Evolutionary conservation across 1,140 invertebrate genomes (phyloP), one percentile per base, ranked within the genome.

Genomic region (Oncopodura yosiiana): DNA sequence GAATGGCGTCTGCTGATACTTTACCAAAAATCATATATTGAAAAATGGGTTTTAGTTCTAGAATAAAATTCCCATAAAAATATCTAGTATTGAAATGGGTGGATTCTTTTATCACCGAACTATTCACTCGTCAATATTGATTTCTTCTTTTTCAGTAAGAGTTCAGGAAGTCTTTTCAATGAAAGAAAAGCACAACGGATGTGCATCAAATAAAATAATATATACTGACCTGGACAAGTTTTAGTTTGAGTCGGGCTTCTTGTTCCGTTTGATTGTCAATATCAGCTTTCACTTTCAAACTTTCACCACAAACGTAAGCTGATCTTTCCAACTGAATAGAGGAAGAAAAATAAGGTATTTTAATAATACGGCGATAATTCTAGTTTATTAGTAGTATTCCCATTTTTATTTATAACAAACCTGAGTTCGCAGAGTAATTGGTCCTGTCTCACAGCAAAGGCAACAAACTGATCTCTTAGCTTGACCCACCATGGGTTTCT

Each of bases 261-360:
- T 84, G 79, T 59, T 84, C 76, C 51, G 82, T 78, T 63, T 84
- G 81, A 72, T 88, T 89, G 70, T 87, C 83, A 43, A 89, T 79
- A 49, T 83, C 81, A 2, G 82, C 81, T 67, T 81, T 80, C 12
- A 88, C 68, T 64, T 82, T 78, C 32, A 89, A 76, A 60, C 81
- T 82, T 70, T 88, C 86, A 5, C 84, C 85, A 65, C 83, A 86
- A 42, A 85, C 84, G 69, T 87, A 89, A 8, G 84, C 86, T 8
- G 79, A 81, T 57, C 85, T 70, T 67, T 87, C 84, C 29, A 89
- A 69, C 32, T 81, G 78, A n/a, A n/a, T n/a, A n/a, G n/a, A n/a
- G n/a, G n/a, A n/a, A n/a, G n/a, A n/a, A n/a, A 12, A n/a, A n/a
- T n/a, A n/a, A n/a, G n/a, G n/a, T n/a, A n/a, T n/a, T n/a, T n/a